Conservation (phyloP, 2,888 invertebrate species). For the Sialis fuliginosa region DNA sequence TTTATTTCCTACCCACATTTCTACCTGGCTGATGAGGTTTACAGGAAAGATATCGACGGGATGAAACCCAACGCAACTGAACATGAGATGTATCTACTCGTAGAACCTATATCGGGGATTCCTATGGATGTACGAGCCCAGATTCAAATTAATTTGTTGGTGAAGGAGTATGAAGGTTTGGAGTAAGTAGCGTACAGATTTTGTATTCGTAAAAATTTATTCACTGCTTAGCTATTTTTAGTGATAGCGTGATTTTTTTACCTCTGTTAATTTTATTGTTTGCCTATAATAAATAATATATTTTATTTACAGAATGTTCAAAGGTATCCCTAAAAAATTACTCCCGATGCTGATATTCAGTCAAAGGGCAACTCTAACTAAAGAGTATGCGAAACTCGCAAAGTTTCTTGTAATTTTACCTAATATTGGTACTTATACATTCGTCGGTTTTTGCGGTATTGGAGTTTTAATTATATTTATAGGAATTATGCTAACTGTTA, state of each 20-base stretch:
- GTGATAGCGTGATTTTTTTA: too few species aligned
- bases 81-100: constrained; percentile 45
- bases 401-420: constrained; percentile 34
- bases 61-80: constrained; percentile 40
- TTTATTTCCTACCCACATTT: constrained; percentile 73
- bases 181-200: constrained; percentile 27
- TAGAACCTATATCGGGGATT: constrained; percentile 64
- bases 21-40: constrained; percentile 49
- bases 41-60: constrained; percentile 42
- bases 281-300: too few species aligned
- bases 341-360: constrained; percentile 66
- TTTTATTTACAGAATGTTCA: constrained; percentile 31
- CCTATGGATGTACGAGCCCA: constrained; percentile 57
- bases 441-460: constrained; percentile 31
- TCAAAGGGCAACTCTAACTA: constrained; percentile 40
- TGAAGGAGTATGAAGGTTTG: constrained; percentile 31
- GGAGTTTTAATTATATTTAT: constrained; percentile 23
- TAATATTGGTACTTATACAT: constrained; percentile 32
- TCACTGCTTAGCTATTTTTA: too few species aligned
- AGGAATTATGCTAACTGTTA: constrained; percentile 19
- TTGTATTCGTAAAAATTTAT: too few species aligned
- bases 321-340: constrained; percentile 33
- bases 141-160: constrained; percentile 57
- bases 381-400: constrained; percentile 35
- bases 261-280: too few species aligned